These are phyloP conservation scores for Eupithecia subumbrata DNA, from an alignment of 2,888 invertebrate species.

Conservation along the genomic window DNA sequence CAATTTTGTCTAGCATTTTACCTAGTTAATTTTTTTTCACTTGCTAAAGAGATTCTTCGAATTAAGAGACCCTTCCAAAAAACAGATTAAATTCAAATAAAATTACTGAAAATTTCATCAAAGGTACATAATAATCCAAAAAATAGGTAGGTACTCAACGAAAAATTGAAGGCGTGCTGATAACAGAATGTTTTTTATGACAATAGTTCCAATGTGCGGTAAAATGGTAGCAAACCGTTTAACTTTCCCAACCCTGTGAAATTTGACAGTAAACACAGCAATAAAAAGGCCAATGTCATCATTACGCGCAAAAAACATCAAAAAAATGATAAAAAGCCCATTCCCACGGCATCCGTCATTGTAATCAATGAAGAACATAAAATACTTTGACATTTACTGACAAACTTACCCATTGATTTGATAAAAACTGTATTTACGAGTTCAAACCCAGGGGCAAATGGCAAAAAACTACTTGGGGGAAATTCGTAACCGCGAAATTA, in stretches of 20 bases:
- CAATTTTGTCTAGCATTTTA: too few relatives aligned
- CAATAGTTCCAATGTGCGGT: not conserved
- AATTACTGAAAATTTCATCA: too few relatives aligned
- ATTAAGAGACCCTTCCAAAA: too few relatives aligned
- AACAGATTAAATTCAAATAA: too few relatives aligned
- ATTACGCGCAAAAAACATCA: constrained; percentile 56
- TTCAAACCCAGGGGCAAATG: constrained; percentile 60
- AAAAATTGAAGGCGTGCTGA: not conserved
- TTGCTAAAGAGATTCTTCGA: not conserved
- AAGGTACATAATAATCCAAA: not conserved
- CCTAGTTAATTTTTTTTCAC: not conserved
- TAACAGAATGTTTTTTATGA: not conserved
- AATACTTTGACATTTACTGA: constrained; percentile 80
- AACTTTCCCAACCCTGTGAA: constrained; percentile 44
- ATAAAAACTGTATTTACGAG: constrained; percentile 60
- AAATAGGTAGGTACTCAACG: not conserved
- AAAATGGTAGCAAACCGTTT: constrained; percentile 10
- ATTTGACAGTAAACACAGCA: constrained; percentile 53
- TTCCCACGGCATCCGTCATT: constrained; percentile 71
- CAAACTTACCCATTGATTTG: constrained; percentile 63
- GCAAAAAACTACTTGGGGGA: constrained; percentile 55
- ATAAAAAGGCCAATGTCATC: constrained; percentile 72
- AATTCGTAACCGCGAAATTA: constrained; percentile 68
- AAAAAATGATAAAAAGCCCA: constrained; percentile 47
- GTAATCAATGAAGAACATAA: constrained; percentile 72